phyloP scores from a whole-genome alignment of 2,888 invertebrate species.

The Harpalus rubripes region DNA sequence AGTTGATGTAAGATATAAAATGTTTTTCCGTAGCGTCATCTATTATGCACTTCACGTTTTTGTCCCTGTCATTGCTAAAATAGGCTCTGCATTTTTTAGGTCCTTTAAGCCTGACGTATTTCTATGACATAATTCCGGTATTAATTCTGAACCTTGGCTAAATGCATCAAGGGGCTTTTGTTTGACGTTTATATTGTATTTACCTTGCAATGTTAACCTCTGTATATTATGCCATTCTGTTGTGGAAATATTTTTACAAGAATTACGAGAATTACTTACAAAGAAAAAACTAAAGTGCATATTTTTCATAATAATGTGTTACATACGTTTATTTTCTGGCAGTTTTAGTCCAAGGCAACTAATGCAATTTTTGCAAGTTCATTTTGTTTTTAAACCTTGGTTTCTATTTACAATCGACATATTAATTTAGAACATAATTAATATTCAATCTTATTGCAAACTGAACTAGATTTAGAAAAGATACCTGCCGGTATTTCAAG shows the following conservation, averaged over 20 bases:
- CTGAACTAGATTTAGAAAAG: too few relatives aligned
- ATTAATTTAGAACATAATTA: neutral
- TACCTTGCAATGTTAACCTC: constrained; percentile 19
- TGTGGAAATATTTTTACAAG: neutral
- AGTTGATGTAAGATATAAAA: constrained; percentile 32
- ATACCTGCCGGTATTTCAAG: neutral
- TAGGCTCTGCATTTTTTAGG: constrained; percentile 37
- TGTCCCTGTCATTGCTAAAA: constrained; percentile 30
- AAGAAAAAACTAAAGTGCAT: neutral
- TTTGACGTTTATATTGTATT: constrained; percentile 32
- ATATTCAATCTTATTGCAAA: neutral
- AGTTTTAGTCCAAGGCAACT: neutral
- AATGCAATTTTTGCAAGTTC: neutral
- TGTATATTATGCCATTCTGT: constrained; percentile 3
- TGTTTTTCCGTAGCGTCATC: constrained; percentile 33
- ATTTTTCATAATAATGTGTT: neutral
- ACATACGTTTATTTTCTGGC: constrained; percentile 1
- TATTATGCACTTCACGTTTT: constrained; percentile 43
- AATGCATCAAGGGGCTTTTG: constrained; percentile 14
- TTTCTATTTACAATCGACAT: neutral
- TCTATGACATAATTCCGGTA: constrained; percentile 28
- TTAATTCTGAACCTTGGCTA: constrained; percentile 9
- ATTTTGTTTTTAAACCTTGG: neutral
- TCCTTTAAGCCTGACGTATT: constrained; percentile 33
- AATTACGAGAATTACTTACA: neutral